These are phyloP conservation scores for Pararge aegeria DNA, from an alignment of 1,140 invertebrate species.

Conservation along the genomic window DNA sequence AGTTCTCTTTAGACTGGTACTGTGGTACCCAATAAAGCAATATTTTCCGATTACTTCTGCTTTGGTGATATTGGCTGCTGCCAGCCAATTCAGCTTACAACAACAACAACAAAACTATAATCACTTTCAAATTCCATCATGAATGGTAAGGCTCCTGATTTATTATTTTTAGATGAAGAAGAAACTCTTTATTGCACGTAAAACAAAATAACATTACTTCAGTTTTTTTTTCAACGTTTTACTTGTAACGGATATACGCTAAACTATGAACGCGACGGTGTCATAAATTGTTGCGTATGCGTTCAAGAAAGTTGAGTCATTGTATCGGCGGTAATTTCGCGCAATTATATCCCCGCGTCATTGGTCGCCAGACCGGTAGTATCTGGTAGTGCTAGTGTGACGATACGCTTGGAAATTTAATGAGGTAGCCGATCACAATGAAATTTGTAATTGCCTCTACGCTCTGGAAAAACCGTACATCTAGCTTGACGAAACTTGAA, in stretches of 20 bases:
- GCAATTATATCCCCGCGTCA: conserved; percentile 68
- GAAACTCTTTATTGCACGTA: no score
- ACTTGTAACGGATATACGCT: no score
- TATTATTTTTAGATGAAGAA: no score
- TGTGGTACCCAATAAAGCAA: no score
- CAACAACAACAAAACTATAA: no score
- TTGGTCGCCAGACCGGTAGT: conserved; percentile 51
- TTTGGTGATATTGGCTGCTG: no score
- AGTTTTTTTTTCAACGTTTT: neutral
- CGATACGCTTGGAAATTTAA: conserved; percentile 51
- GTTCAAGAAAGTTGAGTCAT: conserved; percentile 64
- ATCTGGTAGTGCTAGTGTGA: conserved; percentile 18
- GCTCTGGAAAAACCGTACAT: conserved; percentile 31
- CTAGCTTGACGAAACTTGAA: conserved; percentile 19
- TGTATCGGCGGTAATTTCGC: conserved; percentile 53
- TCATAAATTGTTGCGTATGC: conserved; percentile 50
- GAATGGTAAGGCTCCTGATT: no score
- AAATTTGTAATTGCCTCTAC: conserved; percentile 32
- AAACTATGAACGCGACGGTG: no score
- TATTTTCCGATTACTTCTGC: neutral
- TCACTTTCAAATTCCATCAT: no score
- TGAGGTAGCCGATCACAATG: conserved; percentile 40
- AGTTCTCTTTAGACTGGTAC: no score
- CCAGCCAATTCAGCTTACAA: no score
- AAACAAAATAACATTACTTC: neutral